Percentiles rank a stretch among this genome's conserved stretches.
These are phyloP conservation scores for Exaiptasia diaphana DNA, from an alignment of 64 coral and sea anemone genomes.

Conservation along the genomic window DNA sequence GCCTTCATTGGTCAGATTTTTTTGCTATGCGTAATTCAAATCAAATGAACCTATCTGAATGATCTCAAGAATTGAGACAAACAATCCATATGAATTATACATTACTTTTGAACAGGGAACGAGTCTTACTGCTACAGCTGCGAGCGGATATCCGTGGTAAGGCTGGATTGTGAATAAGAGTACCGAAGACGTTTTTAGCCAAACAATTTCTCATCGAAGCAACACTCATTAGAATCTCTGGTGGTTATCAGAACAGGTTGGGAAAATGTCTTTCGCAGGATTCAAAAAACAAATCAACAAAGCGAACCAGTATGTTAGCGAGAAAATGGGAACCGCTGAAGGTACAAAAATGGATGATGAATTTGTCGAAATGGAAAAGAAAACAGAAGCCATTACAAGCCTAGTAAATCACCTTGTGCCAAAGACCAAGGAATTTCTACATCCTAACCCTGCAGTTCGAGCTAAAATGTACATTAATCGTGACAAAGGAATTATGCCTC, in stretches of 20 bases:
- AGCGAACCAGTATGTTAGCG: slow-evolving; percentile 92
- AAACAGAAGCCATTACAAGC: slow-evolving; percentile 75
- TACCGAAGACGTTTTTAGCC: neutral
- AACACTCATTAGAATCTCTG: neutral
- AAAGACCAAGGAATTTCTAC: slow-evolving; percentile 88
- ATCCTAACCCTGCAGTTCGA: slow-evolving; percentile 66
- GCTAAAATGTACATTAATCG: slow-evolving; percentile 88
- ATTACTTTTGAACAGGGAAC: neutral
- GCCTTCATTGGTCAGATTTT: slow-evolving; percentile 47
- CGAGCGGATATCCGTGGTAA: neutral
- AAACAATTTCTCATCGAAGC: neutral
- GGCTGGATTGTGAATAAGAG: neutral
- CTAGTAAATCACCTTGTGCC: slow-evolving; percentile 65
- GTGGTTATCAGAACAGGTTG: neutral
- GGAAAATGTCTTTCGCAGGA: slow-evolving; percentile 56
- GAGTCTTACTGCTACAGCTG: neutral
- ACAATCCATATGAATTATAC: slow-evolving; percentile 13
- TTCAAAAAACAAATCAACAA: slow-evolving; percentile 96
- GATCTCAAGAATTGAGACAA: neutral
- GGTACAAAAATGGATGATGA: slow-evolving; percentile 87
- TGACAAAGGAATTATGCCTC: slow-evolving; percentile 37
- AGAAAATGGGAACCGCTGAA: slow-evolving; percentile 89
- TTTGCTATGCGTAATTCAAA: slow-evolving; percentile 42
- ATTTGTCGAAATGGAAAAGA: slow-evolving; percentile 79
- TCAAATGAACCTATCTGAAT: slow-evolving; percentile 44